These are phyloP conservation scores for Oscheius sp. DNA, from an alignment of 2,888 invertebrate genomes.

Conservation along the genomic window DNA sequence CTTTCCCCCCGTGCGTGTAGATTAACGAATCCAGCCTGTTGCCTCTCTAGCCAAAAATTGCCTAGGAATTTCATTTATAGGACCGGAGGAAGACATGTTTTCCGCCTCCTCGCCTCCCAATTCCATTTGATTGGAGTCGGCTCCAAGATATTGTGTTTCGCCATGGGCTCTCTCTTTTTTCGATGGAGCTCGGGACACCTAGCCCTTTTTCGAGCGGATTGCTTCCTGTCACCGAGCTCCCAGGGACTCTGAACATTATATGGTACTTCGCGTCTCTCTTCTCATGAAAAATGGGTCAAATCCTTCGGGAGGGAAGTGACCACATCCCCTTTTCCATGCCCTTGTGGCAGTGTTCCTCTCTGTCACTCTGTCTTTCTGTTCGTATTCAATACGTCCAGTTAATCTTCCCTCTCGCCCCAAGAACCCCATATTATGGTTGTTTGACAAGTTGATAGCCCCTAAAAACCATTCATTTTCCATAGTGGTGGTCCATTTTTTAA, in stretches of 20 bases:
- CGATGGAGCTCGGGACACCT: neutral
- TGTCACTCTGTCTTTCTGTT: neutral
- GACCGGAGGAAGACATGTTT: neutral
- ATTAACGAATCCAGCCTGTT: neutral
- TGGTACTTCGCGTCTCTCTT: neutral
- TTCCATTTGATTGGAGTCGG: neutral
- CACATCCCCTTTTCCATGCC: neutral
- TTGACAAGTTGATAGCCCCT: neutral
- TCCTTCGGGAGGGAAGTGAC: neutral
- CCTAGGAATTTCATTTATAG: neutral
- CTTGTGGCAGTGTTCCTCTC: neutral
- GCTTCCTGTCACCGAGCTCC: neutral
- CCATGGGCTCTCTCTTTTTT: neutral
- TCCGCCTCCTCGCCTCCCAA: neutral
- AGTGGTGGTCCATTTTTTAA: neutral
- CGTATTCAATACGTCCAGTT: neutral
- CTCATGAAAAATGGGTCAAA: neutral
- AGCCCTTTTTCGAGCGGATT: neutral
- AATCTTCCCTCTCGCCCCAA: neutral
- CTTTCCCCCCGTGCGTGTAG: neutral
- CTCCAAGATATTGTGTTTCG: neutral
- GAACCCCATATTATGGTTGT: neutral
- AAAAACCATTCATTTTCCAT: neutral
- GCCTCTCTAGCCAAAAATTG: neutral
- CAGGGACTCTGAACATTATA: neutral